Percentiles rank a stretch among this genome's conserved stretches.
phyloP scores from a whole-genome alignment of 2,113 vertebrate genomes.

The Riparia riparia region DNA sequence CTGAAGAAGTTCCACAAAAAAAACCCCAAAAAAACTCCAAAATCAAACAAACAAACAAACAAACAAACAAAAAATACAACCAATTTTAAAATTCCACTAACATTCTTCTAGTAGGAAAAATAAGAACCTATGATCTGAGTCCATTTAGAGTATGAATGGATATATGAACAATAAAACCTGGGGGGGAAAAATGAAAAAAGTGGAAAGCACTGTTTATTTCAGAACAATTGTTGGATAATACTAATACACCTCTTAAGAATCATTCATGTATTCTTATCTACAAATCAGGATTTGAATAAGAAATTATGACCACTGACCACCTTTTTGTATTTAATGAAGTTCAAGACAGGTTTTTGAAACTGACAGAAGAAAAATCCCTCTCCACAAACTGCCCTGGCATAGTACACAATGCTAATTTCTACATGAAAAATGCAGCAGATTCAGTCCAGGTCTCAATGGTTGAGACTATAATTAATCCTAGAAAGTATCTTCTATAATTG shows the following conservation, averaged over 20 bases:
- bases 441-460: neutral
- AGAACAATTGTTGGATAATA: neutral
- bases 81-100: neutral
- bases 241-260: neutral
- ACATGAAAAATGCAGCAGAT: neutral
- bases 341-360: neutral
- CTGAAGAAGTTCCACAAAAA: neutral
- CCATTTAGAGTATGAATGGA: neutral
- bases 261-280: neutral
- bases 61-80: neutral
- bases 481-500: neutral
- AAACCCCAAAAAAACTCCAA: neutral
- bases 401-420: neutral
- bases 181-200: neutral
- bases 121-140: neutral
- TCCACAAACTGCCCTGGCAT: neutral
- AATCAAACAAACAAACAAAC: neutral
- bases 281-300: neutral
- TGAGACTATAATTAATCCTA: neutral
- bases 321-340: neutral
- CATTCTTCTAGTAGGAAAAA: neutral
- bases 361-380: neutral
- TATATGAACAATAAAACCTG: neutral
- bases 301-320: neutral
- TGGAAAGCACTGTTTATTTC: neutral